These are phyloP conservation scores for Dromiciops gliroides DNA, from an alignment of 2,113 vertebrate species.

Conservation along the genomic window DNA sequence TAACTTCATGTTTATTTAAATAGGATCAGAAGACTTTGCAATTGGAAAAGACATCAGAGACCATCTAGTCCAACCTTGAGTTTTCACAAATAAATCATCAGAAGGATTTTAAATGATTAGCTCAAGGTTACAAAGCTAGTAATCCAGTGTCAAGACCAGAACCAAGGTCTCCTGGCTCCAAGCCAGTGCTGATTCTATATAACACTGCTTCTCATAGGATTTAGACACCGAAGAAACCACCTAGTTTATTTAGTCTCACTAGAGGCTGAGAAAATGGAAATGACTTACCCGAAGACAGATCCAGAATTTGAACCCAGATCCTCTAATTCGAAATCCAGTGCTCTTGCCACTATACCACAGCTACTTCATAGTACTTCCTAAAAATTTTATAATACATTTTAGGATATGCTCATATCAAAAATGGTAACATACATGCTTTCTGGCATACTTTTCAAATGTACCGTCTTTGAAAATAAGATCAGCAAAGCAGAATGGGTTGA, in stretches of 20 bases:
- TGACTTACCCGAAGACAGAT: neutral
- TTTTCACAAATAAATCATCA: slow-evolving; percentile 41
- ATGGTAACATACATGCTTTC: neutral
- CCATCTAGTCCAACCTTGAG: neutral
- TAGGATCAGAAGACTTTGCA: neutral
- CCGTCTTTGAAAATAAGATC: neutral
- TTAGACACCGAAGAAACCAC: neutral
- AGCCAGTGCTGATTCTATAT: neutral
- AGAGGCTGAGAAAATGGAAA: neutral
- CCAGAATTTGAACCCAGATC: neutral
- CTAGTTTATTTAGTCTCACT: neutral
- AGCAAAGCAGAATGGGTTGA: neutral
- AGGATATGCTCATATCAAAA: slow-evolving; percentile 42
- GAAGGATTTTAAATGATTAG: slow-evolving; percentile 38
- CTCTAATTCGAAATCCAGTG: neutral
- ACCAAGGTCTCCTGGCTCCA: slow-evolving; percentile 50
- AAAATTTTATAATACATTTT: slow-evolving; percentile 63
- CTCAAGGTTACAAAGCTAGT: slow-evolving; percentile 39
- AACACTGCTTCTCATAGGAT: slow-evolving; percentile 21
- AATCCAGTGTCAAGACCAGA: slow-evolving; percentile 15
- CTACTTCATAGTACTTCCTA: slow-evolving; percentile 33
- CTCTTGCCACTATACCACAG: neutral
- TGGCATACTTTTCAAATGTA: slow-evolving; percentile 40
- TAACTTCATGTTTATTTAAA: neutral
- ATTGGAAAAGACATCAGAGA: neutral